phyloP scores from a whole-genome alignment of 2,797 vertebrate species.

The Oreochromis grahami region DNA sequence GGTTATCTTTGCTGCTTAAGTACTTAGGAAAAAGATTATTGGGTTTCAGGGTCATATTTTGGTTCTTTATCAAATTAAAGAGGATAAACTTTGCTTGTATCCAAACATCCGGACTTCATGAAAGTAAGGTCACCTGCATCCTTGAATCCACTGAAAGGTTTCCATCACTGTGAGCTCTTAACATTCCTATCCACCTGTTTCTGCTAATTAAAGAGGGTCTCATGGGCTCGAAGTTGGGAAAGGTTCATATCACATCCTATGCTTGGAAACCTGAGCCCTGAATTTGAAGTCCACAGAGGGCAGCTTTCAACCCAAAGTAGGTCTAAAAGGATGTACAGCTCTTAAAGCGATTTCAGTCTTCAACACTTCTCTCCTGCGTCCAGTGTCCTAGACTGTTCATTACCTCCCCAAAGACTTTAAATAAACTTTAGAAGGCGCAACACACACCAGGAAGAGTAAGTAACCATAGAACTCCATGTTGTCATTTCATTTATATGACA shows the following conservation, averaged over 20 bases:
- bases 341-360: conserved; percentile 35
- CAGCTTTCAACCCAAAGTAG: conserved; percentile 26
- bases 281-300: conserved; percentile 47
- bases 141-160: not conserved
- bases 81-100: not conserved
- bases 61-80: not conserved
- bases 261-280: conserved; percentile 51
- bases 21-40: not conserved
- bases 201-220: conserved; percentile 47
- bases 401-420: not conserved
- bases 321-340: conserved; percentile 40
- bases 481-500: not conserved
- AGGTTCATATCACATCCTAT: conserved; percentile 46
- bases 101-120: not conserved
- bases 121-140: not conserved
- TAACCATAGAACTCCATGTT: not conserved
- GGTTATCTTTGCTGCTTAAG: not conserved
- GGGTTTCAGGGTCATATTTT: not conserved
- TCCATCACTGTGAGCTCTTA: conserved; percentile 5
- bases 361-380: not conserved
- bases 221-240: conserved; percentile 46
- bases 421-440: not conserved
- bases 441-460: not conserved
- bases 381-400: not conserved
- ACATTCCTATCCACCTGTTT: conserved; percentile 59